A percentile compares a stretch with the other conserved stretches of the same genome.
Evolutionary conservation across 2,888 invertebrate genomes (phyloP).

Genomic region (Acanthosepion pharaonis): DNA sequence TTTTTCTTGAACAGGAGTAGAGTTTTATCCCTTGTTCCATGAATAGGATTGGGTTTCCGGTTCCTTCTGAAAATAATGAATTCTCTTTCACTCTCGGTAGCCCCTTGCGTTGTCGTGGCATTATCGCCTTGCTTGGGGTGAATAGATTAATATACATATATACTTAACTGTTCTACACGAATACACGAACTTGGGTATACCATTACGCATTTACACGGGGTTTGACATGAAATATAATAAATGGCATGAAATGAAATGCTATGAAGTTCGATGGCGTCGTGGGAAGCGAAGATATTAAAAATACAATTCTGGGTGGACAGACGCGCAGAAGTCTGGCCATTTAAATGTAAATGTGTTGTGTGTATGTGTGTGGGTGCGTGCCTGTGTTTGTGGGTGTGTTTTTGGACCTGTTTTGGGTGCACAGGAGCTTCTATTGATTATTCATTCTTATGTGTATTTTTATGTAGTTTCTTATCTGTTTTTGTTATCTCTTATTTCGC

Average conservation of each 20-base stretch:
- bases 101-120: too few relatives aligned
- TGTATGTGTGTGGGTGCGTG: background rate
- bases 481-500: background rate
- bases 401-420: background rate
- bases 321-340: background rate
- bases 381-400: background rate
- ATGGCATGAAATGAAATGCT: background rate
- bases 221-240: background rate
- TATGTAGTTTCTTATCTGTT: background rate
- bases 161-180: background rate
- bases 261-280: background rate
- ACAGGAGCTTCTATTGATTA: background rate
- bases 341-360: background rate
- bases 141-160: too few relatives aligned
- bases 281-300: background rate
- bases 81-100: too few relatives aligned
- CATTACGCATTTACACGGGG: background rate
- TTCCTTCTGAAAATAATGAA: too few relatives aligned
- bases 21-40: too few relatives aligned
- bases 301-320: background rate
- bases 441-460: background rate
- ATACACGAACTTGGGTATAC: background rate
- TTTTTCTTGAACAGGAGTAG: too few relatives aligned
- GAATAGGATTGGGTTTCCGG: too few relatives aligned
- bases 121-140: background rate